Base-by-base conservation (phyloP, 1,140 invertebrate genomes). In the Tyrophagus putrescentiae region DNA sequence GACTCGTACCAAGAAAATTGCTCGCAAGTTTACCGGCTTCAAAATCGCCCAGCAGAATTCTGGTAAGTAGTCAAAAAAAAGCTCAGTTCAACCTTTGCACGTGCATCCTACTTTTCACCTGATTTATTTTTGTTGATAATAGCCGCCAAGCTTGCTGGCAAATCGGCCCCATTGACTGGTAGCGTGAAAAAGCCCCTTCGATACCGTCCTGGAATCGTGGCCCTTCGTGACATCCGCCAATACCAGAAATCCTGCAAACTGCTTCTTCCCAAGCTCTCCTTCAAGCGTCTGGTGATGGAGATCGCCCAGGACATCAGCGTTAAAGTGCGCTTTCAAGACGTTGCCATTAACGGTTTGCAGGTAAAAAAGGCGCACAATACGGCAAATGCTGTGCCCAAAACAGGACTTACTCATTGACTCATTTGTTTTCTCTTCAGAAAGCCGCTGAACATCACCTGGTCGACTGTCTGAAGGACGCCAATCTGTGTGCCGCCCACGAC, bases 241-340 rank as follows among this genome's bases (percentile, higher is more conserved):
- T 78, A 76, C 66, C 77, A 77, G 67, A 78, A 77, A 65, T 76
- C n/a, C n/a, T n/a, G n/a, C n/a, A n/a, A n/a, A n/a, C n/a, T 84
- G 70, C 69, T 88, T n/a, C 77, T 75, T 67, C 67, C 73, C 57
- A 76, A 76, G 65, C 60, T 76, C 60, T 75, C 73, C 32, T 75
- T 75, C 69, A 72, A 75, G 65, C 65, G 73, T 45, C 67, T 74
- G 21, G 74, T 74, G 11, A 64, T 74, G 48, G 84, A 89, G 78
- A 87, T 88, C 64, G 84, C 85, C 5, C 85, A 87, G 64, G 84
- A 87, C 72, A 77, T 78, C 72, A 77, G 77, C 66, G 83, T 82
- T 29, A 84, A 87, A 71, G 69, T 87, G 31, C 79, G 84, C 70
- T 87, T 87, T 73, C 84, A 87, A n/a, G n/a, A n/a, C n/a, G n/a